Evolutionary conservation across 2,888 invertebrate genomes (phyloP), one percentile per base, ranked within the genome.

Genomic region (Lasioglossum malachurum): DNA sequence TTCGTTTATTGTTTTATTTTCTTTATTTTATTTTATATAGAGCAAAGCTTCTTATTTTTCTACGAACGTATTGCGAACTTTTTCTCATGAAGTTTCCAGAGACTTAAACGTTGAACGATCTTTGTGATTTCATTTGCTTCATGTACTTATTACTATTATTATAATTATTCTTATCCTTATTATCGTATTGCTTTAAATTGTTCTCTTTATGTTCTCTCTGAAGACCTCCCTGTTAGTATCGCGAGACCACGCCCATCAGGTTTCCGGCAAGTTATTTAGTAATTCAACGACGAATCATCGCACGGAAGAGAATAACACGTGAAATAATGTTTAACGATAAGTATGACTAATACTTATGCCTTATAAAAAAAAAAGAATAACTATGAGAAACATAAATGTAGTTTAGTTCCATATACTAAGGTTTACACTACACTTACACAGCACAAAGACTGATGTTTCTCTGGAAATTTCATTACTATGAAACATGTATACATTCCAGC

Each of bases 401-500:
- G 75, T 78, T 60, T 67, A 75, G 75, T 71, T 78, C 53, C 35
- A 19, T 84, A 82, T 44, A 76, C 64, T 71, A 67, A 82, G 19
- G 23, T 77, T 67, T 60, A 80, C 64, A 85, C 87, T 67, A 69
- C 69, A 83, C 80, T 83, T 81, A 79, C 64, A 83, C 72, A 46
- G 74, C 82, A 76, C 69, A 71, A 91, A 91, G 86, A 89, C 72
- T 86, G 84, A 89, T 72, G 71, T 69, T 88, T 91, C 87, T 91
- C 86, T 87, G 89, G 86, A 75, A 84, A 89, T 89, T 90, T 87
- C 88, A 82, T 86, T 73, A 71, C 75, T 49, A 76, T 75, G 74
- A 82, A 76, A 77, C 67, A 73, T 71, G 84, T 76, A 41, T 90
- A 91, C 91, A 91, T 91, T 91, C 91, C 91, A 91, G 78, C 76